Evolutionary conservation across 2,797 vertebrate species (phyloP), one percentile per base, ranked within the genome.

Genomic region (Acridotheres tristis): DNA sequence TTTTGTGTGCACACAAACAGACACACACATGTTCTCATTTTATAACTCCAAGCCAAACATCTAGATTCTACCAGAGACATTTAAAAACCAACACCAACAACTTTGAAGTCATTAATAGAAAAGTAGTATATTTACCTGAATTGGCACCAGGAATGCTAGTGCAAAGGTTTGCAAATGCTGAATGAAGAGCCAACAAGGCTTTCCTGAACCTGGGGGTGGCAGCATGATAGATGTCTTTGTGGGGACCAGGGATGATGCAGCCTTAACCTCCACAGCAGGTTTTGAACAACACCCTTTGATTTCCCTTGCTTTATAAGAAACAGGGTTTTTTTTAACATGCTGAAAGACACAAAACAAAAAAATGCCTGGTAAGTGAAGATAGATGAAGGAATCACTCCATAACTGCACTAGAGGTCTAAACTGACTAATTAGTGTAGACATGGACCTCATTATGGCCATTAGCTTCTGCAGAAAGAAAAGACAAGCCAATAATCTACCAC

Each of bases 271-370:
- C 21, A 45, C 9, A 11, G 1, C 27, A 7, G 18, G 15, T 68
- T 16, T 34, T 48, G 29, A 78, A 16, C 9, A 59, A 34, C 10
- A 22, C 16, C 22, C n/a, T 48, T 34, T 68, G 32, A 50, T 40
- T 50, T 69, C 27, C 13, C 16, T 74, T 65, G 10, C 26, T 75
- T 87, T 19, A 7, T 17, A 47, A 47, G 47, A 54, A 74, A 15
- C 0, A 6, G 7, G 1, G 0, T 32, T 54, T 58, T 59, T 78
- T 48, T 40, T 40, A 40, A 50, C 11, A 5, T n/a, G 8, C 22
- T 38, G 23, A 48, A 67, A 84, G 88, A 4, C 9, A 29, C 4
- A 22, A 78, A 84, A 9, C 3, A 57, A 76, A 26, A 34, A 3
- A 47, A 11, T 27, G 15, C n/a, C 25, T 43, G 3, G 16, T 32